Percentiles rank a stretch among this genome's conserved stretches.
Evolutionary conservation across 1,140 invertebrate species (phyloP).

Genomic region (Drosophila sechellia): DNA sequence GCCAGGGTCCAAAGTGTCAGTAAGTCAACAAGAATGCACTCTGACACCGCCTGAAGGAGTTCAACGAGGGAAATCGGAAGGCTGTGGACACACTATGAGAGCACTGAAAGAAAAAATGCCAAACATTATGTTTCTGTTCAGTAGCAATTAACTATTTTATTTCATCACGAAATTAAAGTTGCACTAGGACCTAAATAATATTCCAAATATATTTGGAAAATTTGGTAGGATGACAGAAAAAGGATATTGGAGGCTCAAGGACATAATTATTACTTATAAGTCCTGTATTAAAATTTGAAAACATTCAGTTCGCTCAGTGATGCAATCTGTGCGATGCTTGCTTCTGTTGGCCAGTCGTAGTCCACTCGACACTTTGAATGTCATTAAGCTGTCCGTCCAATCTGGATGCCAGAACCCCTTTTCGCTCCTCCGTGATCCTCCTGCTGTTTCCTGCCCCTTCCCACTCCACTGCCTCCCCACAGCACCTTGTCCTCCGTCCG

Average conservation of each 20-base stretch:
- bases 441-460: not conserved
- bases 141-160: not conserved
- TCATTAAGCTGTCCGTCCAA: constrained; percentile 69
- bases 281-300: too few relatives aligned
- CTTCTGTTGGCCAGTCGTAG: constrained; percentile 42
- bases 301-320: constrained; percentile 3
- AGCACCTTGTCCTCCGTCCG: constrained; percentile 14
- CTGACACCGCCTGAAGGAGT: constrained; percentile 52
- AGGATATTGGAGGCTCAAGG: too few relatives aligned
- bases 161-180: too few relatives aligned
- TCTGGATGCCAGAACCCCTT: not conserved
- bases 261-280: too few relatives aligned
- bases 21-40: constrained; percentile 81
- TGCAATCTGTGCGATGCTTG: constrained; percentile 26
- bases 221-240: too few relatives aligned
- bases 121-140: not conserved
- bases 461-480: not conserved
- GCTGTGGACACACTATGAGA: constrained; percentile 2
- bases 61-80: constrained; percentile 6
- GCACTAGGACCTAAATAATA: too few relatives aligned
- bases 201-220: too few relatives aligned
- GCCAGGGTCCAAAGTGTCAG: constrained; percentile 74
- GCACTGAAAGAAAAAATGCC: constrained; percentile 2
- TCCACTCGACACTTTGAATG: constrained; percentile 80
- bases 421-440: constrained; percentile 4